These are phyloP conservation scores for Cirrhinus mrigala DNA, from an alignment of 2,797 vertebrate species.

Conservation along the genomic window DNA sequence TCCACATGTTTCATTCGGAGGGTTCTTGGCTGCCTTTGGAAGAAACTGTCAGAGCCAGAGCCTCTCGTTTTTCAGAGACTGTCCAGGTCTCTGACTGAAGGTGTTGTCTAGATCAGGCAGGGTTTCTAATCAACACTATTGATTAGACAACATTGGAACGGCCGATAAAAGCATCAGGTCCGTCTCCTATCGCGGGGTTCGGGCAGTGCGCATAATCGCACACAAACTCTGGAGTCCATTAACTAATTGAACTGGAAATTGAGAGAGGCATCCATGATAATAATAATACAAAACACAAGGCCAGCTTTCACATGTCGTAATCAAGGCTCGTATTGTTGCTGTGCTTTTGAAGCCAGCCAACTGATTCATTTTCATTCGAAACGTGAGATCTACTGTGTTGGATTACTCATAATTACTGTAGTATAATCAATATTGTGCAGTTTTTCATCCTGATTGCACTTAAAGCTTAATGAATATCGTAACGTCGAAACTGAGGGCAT, in stretches of 20 bases:
- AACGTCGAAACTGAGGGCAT: conserved; percentile 8
- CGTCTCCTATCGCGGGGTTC: too few species aligned
- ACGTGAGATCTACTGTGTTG: conserved; percentile 47
- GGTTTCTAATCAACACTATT: conserved; percentile 38
- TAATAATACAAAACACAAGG: conserved; percentile 47
- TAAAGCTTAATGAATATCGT: conserved; percentile 16
- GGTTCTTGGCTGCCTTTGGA: conserved; percentile 45
- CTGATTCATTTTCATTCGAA: conserved; percentile 45
- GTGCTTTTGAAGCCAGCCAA: conserved; percentile 27
- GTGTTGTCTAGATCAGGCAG: conserved; percentile 34
- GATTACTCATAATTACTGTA: conserved; percentile 53
- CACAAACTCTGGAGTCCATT: conserved; percentile 32
- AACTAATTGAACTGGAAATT: conserved; percentile 55
- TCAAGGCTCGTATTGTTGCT: conserved; percentile 46
- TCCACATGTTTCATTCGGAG: conserved; percentile 62
- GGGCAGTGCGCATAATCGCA: conserved; percentile 3
- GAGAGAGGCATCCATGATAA: conserved; percentile 52
- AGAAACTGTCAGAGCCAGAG: conserved; percentile 38
- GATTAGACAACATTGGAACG: conserved; percentile 11
- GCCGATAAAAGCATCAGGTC: conserved; percentile 44
- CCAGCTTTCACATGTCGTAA: conserved; percentile 56
- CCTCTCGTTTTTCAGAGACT: conserved; percentile 28
- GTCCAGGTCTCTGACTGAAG: conserved; percentile 44
- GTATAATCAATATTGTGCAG: conserved; percentile 53
- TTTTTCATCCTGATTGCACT: conserved; percentile 43